Evolutionary conservation across 2,888 invertebrate genomes (phyloP).

Genomic region (Pharmacophagus antenor): DNA sequence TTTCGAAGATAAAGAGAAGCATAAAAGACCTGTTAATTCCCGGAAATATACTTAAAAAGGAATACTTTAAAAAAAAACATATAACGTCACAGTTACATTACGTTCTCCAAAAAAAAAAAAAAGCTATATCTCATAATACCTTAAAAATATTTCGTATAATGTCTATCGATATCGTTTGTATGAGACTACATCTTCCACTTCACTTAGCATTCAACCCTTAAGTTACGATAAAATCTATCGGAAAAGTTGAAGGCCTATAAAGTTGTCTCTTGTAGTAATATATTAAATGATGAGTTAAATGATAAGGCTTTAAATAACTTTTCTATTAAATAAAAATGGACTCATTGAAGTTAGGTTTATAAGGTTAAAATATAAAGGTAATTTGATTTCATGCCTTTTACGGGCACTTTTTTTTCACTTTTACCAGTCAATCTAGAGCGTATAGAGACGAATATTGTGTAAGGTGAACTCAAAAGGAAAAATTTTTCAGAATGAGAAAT

Average conservation of each 20-base stretch:
- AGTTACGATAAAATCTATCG: conserved; percentile 27
- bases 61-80: not conserved
- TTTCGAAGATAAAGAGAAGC: not conserved
- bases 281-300: not conserved
- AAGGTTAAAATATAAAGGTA: too few relatives aligned
- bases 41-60: not conserved
- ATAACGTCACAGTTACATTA: too few relatives aligned
- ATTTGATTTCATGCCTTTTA: too few relatives aligned
- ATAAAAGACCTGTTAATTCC: not conserved
- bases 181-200: conserved; percentile 25
- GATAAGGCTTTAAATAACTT: not conserved
- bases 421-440: too few relatives aligned
- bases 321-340: not conserved
- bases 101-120: too few relatives aligned
- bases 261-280: not conserved
- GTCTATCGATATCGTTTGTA: not conserved
- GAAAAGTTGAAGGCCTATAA: conserved; percentile 22
- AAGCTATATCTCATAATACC: too few relatives aligned
- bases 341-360: too few relatives aligned
- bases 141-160: not conserved
- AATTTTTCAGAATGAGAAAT: too few relatives aligned
- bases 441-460: too few relatives aligned
- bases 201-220: conserved; percentile 19
- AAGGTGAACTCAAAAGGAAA: too few relatives aligned
- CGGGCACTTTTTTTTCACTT: too few relatives aligned